Evolutionary conservation across 2,113 vertebrate species (phyloP).

Genomic region (Chrysochloris asiatica): DNA sequence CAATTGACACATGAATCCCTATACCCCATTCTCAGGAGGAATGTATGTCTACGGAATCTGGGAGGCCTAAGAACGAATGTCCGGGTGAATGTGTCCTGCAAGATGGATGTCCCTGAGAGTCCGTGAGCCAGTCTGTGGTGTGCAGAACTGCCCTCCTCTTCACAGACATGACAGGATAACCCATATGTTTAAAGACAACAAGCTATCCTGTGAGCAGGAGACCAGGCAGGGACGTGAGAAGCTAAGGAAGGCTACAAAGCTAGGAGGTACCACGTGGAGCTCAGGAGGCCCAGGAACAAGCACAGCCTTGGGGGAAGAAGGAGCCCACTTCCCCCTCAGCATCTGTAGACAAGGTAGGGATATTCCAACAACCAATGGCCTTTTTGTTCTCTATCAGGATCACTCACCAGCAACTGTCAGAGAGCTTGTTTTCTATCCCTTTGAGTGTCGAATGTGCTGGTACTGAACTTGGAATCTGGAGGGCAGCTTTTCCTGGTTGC

Average conservation of each 20-base stretch:
- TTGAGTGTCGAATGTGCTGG: slow-evolving; percentile 55
- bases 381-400: slow-evolving; percentile 68
- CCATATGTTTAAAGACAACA: slow-evolving; percentile 8
- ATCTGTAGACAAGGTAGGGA: neutral
- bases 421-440: slow-evolving; percentile 51
- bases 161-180: no score
- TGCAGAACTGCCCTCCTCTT: no score
- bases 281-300: no score
- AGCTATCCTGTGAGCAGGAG: neutral
- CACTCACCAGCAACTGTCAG: slow-evolving; percentile 71
- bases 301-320: no score
- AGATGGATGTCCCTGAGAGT: no score
- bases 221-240: slow-evolving; percentile 13
- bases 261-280: neutral
- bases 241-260: slow-evolving; percentile 46
- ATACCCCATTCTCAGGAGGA: fast-evolving
- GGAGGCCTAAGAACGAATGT: neutral
- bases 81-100: fast-evolving
- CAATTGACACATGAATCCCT: no score
- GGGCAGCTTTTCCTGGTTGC: no score
- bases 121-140: no score
- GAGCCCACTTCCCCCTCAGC: no score
- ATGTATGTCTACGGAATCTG: fast-evolving
- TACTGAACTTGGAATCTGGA: slow-evolving; percentile 54
- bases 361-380: slow-evolving; percentile 41